Evolutionary conservation across 2,797 vertebrate genomes (phyloP).

Genomic region (Chromobotia macracanthus): DNA sequence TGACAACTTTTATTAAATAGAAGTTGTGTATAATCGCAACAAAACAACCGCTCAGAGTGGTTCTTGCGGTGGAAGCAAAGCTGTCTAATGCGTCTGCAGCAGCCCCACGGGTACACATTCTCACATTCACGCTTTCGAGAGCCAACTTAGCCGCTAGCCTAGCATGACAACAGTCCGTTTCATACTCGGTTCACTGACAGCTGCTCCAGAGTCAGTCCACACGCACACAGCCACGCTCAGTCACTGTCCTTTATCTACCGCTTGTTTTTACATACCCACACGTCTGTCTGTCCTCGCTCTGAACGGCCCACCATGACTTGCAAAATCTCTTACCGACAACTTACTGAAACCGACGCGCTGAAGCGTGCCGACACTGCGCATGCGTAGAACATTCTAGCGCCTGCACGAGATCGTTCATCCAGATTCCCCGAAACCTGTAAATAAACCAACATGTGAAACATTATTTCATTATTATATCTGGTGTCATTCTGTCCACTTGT

Average conservation of each 20-base stretch:
- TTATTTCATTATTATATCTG: no score
- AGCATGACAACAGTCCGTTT: constrained; percentile 60
- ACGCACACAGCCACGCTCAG: no score
- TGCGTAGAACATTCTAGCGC: constrained; percentile 84
- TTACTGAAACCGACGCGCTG: constrained; percentile 75
- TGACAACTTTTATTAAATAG: constrained; percentile 51
- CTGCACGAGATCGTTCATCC: constrained; percentile 55
- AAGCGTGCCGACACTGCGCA: constrained; percentile 75
- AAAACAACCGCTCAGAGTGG: neutral
- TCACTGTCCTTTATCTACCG: no score
- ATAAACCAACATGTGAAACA: neutral
- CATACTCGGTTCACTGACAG: constrained; percentile 68
- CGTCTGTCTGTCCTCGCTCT: constrained; percentile 70
- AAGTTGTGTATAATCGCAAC: constrained; percentile 10
- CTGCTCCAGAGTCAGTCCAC: constrained; percentile 59
- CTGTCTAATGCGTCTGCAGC: neutral
- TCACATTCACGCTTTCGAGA: constrained; percentile 42
- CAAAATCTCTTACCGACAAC: constrained; percentile 78
- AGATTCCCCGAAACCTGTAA: constrained; percentile 16
- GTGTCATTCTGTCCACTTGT: no score
- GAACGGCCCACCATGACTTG: constrained; percentile 88
- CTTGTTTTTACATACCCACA: no score
- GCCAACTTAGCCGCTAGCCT: constrained; percentile 47
- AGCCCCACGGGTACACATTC: neutral
- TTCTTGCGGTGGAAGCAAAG: neutral